phyloP scores from a whole-genome alignment of 2,888 invertebrate genomes.

The Perithous albicinctus region DNA sequence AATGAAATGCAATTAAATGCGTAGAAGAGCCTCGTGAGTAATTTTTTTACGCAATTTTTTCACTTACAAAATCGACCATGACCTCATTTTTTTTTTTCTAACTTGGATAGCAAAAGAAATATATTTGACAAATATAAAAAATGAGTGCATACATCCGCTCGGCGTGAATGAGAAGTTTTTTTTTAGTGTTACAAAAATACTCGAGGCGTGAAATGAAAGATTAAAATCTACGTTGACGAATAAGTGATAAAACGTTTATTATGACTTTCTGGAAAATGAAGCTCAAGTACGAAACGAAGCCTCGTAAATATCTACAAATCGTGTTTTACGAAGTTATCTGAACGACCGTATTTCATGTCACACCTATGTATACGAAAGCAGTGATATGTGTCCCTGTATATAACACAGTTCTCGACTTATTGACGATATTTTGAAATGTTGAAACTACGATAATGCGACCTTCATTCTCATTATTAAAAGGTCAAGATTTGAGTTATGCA shows the following conservation, averaged over 20 bases:
- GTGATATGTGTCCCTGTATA: constrained; percentile 3
- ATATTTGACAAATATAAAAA: not conserved
- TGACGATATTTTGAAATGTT: constrained; percentile 36
- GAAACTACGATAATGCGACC: not conserved
- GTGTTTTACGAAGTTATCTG: constrained; percentile 67
- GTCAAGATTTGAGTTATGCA: not conserved
- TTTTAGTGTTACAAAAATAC: not conserved
- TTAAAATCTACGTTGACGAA: constrained; percentile 22
- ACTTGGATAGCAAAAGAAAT: not conserved
- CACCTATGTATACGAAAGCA: constrained; percentile 29
- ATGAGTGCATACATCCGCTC: not conserved
- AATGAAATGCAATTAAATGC: constrained; percentile 72
- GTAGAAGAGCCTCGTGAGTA: constrained; percentile 77
- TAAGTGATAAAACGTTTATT: constrained; percentile 53
- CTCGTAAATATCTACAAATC: not conserved
- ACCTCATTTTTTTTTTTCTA: not conserved
- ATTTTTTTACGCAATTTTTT: constrained; percentile 9
- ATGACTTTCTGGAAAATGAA: constrained; percentile 17
- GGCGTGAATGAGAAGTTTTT: constrained; percentile 6
- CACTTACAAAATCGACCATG: not conserved
- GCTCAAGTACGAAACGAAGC: no score
- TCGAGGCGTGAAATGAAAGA: not conserved
- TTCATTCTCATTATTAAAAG: not conserved
- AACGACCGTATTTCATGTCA: constrained; percentile 64
- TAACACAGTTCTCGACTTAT: constrained; percentile 13